phyloP scores from a whole-genome alignment of 2,113 vertebrate genomes.

The Myotis davidii region DNA sequence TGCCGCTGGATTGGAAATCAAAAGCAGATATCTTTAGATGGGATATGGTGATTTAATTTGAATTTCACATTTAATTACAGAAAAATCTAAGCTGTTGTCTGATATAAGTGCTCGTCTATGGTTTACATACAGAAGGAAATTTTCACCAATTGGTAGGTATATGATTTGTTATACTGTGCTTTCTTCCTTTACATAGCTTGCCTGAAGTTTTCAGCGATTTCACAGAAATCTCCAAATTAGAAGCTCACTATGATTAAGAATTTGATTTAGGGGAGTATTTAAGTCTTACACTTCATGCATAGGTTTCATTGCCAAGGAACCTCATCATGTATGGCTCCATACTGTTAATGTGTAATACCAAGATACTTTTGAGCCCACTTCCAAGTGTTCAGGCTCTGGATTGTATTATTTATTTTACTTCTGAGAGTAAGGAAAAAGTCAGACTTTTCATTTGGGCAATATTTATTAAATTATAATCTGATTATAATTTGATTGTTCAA shows the following conservation, averaged over 20 bases:
- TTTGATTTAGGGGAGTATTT: conserved; percentile 44
- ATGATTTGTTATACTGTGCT: conserved; percentile 39
- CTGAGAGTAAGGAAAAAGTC: background rate
- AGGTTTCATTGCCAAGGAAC: background rate
- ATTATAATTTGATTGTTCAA: too few relatives aligned
- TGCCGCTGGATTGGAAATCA: conserved; percentile 56
- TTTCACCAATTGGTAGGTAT: conserved; percentile 95
- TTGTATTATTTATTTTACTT: conserved; percentile 6
- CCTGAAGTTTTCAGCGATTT: conserved; percentile 57
- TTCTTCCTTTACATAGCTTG: conserved; percentile 59
- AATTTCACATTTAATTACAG: conserved; percentile 85
- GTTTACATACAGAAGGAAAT: conserved; percentile 99
- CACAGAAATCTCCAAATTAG: conserved; percentile 58
- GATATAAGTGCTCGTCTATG: conserved; percentile 95
- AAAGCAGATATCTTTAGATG: conserved; percentile 40
- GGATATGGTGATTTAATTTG: conserved; percentile 66
- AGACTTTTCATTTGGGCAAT: conserved; percentile 42
- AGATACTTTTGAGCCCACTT: background rate
- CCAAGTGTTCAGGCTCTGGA: background rate
- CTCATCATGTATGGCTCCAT: background rate
- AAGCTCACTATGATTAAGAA: conserved; percentile 39
- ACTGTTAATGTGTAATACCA: background rate
- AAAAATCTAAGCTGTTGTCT: conserved; percentile 94
- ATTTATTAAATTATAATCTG: conserved; percentile 30
- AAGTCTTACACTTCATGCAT: conserved; percentile 29